Evolutionary conservation across 2,888 invertebrate genomes (phyloP).

Genomic region (Keiferia lycopersicella): DNA sequence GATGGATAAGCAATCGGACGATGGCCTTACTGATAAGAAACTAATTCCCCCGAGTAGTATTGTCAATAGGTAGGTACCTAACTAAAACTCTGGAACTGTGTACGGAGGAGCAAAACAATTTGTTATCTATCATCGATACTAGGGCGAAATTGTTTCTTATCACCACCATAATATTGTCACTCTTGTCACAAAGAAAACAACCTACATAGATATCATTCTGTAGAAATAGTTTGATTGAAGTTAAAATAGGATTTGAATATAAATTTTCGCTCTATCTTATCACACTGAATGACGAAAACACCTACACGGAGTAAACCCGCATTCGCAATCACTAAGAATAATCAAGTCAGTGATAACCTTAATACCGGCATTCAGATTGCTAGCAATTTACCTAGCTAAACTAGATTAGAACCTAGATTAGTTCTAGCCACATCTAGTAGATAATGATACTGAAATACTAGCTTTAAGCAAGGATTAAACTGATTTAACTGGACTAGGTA

Average conservation of each 20-base stretch:
- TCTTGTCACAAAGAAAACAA: too few species aligned
- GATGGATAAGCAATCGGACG: not conserved
- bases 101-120: too few species aligned
- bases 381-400: not conserved
- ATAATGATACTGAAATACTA: slow-evolving; percentile 17
- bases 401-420: slow-evolving; percentile 11
- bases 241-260: too few species aligned
- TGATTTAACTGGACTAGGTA: not conserved
- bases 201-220: too few species aligned
- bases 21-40: not conserved
- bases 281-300: not conserved
- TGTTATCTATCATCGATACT: too few species aligned
- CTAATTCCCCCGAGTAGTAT: not conserved
- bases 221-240: too few species aligned
- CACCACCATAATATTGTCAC: too few species aligned
- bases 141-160: too few species aligned
- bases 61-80: too few species aligned
- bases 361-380: not conserved
- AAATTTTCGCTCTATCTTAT: not conserved
- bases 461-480: not conserved
- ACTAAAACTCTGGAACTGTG: too few species aligned
- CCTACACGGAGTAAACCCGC: not conserved
- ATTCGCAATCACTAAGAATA: not conserved
- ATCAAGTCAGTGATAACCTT: not conserved
- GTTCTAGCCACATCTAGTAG: not conserved